Conservation (phyloP, 1,140 invertebrate species). For the Carcinoscorpius rotundicauda region DNA sequence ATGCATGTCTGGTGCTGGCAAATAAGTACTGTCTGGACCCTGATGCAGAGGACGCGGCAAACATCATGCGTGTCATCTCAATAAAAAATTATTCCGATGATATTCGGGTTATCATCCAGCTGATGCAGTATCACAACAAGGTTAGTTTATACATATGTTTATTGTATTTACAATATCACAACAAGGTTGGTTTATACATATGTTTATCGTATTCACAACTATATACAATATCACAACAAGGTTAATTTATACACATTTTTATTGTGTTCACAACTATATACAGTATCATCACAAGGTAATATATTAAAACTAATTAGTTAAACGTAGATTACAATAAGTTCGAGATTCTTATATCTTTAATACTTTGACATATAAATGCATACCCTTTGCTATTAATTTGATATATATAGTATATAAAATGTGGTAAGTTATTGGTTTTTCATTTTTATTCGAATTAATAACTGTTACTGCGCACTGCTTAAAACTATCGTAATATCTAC, state of each 20-base stretch:
- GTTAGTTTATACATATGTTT: conserved; percentile 1
- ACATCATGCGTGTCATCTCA: conserved; percentile 39
- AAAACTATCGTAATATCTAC: too few relatives aligned
- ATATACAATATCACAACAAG: conserved; percentile 1
- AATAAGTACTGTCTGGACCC: conserved; percentile 45
- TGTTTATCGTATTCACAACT: conserved; percentile 23
- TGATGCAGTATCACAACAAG: conserved; percentile 48
- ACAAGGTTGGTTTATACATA: not conserved
- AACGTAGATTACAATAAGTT: too few relatives aligned
- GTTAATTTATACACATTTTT: not conserved
- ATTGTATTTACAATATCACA: conserved; percentile 10
- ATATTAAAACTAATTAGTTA: too few relatives aligned
- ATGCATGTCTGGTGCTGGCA: conserved; percentile 41
- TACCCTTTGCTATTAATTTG: too few relatives aligned
- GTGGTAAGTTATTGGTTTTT: too few relatives aligned
- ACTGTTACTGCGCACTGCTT: too few relatives aligned
- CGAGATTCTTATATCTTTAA: too few relatives aligned
- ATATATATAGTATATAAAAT: too few relatives aligned
- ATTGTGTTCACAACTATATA: conserved; percentile 24
- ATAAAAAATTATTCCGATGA: conserved; percentile 46
- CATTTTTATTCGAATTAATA: too few relatives aligned
- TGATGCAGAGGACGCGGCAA: conserved; percentile 43
- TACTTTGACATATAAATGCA: too few relatives aligned
- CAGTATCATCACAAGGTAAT: too few relatives aligned
- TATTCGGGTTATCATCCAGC: conserved; percentile 42